These are phyloP conservation scores for Diphyllodes magnificus DNA, from an alignment of 2,113 vertebrate species.

Conservation along the genomic window DNA sequence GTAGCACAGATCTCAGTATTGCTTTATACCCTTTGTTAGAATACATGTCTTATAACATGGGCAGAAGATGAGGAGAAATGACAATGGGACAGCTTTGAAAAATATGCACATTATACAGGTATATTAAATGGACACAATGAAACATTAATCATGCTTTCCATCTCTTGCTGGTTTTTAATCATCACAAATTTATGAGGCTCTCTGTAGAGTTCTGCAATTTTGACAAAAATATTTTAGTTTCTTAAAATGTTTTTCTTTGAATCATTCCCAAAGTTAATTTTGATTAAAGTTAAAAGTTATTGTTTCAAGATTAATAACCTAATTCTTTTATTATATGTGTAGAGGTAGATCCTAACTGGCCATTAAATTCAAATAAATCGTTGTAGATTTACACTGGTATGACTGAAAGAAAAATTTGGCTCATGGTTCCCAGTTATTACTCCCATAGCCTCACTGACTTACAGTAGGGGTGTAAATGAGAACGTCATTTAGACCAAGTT, in stretches of 20 bases:
- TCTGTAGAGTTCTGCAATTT: not conserved
- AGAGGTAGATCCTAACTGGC: not conserved
- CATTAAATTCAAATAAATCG: not conserved
- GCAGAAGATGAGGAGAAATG: not conserved
- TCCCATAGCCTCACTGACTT: not conserved
- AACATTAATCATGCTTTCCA: not conserved
- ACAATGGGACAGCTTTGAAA: constrained; percentile 13
- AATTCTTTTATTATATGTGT: not conserved
- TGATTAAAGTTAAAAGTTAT: not conserved
- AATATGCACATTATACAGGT: not conserved
- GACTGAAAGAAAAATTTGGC: constrained; percentile 30
- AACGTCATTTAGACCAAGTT: constrained; percentile 21
- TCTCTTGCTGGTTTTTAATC: not conserved
- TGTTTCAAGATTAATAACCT: not conserved
- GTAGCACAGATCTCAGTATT: not conserved
- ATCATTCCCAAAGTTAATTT: not conserved
- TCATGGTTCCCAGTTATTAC: not conserved
- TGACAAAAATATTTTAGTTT: not conserved
- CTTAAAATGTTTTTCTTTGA: not conserved
- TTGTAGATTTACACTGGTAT: constrained; percentile 23
- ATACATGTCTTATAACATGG: not conserved
- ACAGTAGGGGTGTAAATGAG: not conserved
- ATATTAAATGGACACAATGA: not conserved
- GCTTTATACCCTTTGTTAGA: not conserved
- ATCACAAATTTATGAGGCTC: not conserved